phyloP scores from a whole-genome alignment of 2,797 vertebrate species.

The Benthosema pterotum region DNA sequence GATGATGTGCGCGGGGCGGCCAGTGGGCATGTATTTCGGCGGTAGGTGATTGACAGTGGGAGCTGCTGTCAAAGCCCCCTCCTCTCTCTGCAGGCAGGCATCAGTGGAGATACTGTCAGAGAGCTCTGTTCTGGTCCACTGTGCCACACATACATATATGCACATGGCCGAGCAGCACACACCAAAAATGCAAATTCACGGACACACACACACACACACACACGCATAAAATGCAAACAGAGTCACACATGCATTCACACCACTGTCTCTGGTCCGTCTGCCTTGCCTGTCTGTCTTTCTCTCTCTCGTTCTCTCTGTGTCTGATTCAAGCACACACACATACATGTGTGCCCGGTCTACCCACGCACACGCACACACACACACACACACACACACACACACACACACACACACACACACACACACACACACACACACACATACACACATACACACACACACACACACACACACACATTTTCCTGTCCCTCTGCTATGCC shows the following conservation, averaged over 20 bases:
- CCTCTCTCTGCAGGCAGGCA: slow-evolving; percentile 85
- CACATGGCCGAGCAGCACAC: slow-evolving; percentile 64
- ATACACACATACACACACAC: background rate
- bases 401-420: background rate
- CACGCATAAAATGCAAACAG: slow-evolving; percentile 29
- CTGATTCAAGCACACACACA: slow-evolving; percentile 26
- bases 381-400: no score
- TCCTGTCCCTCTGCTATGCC: slow-evolving; percentile 88
- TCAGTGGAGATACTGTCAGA: slow-evolving; percentile 97
- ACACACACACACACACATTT: slow-evolving; percentile 30
- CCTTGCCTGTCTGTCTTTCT: slow-evolving; percentile 22
- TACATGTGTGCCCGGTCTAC: no score
- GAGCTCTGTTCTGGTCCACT: slow-evolving; percentile 95
- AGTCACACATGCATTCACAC: slow-evolving; percentile 28
- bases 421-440: no score
- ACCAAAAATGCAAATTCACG: slow-evolving; percentile 66
- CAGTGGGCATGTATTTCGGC: slow-evolving; percentile 59
- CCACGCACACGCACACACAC: background rate
- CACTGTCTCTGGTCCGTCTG: slow-evolving; percentile 12
- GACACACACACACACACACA: slow-evolving; percentile 53
- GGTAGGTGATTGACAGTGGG: slow-evolving; percentile 88
- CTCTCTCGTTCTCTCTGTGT: background rate
- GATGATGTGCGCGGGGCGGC: slow-evolving; percentile 70
- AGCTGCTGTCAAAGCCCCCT: slow-evolving; percentile 92
- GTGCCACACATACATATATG: slow-evolving; percentile 81